Evolutionary conservation across 1,140 invertebrate species (phyloP).

Genomic region (Thrips palmi): DNA sequence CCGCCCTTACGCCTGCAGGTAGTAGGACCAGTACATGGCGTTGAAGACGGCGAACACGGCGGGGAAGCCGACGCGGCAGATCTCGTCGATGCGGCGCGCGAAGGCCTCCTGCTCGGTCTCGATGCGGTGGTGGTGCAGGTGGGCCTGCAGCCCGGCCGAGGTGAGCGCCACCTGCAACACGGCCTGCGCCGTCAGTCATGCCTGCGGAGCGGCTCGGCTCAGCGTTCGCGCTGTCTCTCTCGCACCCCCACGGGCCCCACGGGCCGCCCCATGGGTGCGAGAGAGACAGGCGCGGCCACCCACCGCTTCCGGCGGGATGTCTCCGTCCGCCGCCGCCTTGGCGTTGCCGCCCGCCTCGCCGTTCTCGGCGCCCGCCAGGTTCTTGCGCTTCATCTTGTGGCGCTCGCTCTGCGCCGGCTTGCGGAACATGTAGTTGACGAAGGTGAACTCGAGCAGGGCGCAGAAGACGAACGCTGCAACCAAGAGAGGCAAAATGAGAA

Average conservation of each 20-base stretch:
- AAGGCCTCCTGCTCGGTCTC: conserved; percentile 1
- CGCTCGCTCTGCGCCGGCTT: conserved; percentile 17
- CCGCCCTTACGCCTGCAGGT: conserved; percentile 17
- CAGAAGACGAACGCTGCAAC: conserved; percentile 28
- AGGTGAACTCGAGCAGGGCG: conserved; percentile 30
- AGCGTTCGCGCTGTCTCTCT: too few relatives aligned
- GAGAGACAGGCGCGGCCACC: too few relatives aligned
- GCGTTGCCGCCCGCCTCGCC: conserved; percentile 1
- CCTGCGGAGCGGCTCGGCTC: too few relatives aligned
- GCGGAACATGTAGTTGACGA: conserved; percentile 31
- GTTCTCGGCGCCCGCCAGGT: conserved; percentile 8
- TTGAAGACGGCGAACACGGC: conserved; percentile 30
- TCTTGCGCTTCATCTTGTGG: too few relatives aligned
- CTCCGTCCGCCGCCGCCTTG: neutral
- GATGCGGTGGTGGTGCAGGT: conserved; percentile 8
- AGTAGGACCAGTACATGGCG: conserved; percentile 30
- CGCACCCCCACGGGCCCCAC: too few relatives aligned
- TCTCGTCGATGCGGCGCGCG: conserved; percentile 26
- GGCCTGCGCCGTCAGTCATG: too few relatives aligned
- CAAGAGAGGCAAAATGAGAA: too few relatives aligned
- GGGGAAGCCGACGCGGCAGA: conserved; percentile 27
- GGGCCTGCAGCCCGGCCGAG: conserved; percentile 1
- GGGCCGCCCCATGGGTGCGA: too few relatives aligned
- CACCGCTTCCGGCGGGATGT: neutral
- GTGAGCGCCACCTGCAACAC: conserved; percentile 10